Conservation (phyloP, 2,888 invertebrate genomes). For the Cephus sareptanus region DNA sequence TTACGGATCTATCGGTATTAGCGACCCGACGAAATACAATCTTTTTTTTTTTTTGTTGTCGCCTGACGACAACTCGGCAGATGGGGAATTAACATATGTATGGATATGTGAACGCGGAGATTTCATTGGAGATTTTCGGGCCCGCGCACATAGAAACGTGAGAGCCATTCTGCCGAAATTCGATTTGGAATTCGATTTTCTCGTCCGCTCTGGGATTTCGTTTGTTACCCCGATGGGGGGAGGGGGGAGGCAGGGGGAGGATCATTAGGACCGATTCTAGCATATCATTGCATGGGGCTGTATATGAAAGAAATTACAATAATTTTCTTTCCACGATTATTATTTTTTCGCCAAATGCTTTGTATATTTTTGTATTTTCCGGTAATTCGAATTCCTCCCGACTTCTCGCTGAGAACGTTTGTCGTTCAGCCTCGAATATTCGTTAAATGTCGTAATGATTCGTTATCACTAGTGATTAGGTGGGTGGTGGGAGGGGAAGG, state of each 20-base stretch:
- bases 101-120: conserved; percentile 27
- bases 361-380: too few relatives aligned
- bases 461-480: too few relatives aligned
- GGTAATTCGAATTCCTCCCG: too few relatives aligned
- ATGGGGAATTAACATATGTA: conserved; percentile 55
- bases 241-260: background rate
- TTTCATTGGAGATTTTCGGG: conserved; percentile 42
- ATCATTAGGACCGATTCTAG: background rate
- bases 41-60: conserved; percentile 32
- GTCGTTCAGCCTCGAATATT: too few relatives aligned
- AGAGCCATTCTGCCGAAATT: conserved; percentile 42
- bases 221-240: conserved; percentile 13
- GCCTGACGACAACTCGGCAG: conserved; percentile 33
- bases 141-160: conserved; percentile 38
- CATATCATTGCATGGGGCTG: too few relatives aligned
- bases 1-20: conserved; percentile 33
- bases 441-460: too few relatives aligned
- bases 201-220: conserved; percentile 40
- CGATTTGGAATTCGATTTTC: conserved; percentile 44
- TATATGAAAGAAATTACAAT: too few relatives aligned
- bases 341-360: too few relatives aligned
- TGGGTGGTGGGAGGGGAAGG: too few relatives aligned
- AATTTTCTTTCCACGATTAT: too few relatives aligned
- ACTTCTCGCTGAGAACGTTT: too few relatives aligned
- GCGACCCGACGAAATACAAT: conserved; percentile 28